Evolutionary conservation across 2,797 vertebrate genomes (phyloP).

Genomic region (Alosa sapidissima): DNA sequence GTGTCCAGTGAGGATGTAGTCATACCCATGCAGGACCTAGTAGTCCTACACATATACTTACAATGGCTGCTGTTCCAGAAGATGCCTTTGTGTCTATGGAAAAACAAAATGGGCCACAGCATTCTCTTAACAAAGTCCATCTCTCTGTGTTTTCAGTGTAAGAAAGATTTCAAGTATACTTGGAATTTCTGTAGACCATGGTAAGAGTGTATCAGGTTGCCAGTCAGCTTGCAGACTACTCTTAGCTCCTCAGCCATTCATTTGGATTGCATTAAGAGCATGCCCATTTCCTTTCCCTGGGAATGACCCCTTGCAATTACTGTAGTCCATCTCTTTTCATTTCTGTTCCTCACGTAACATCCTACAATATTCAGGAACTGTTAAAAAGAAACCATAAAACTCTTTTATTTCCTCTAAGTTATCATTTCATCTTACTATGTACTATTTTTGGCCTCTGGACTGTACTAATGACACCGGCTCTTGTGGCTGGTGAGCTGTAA

Average conservation of each 20-base stretch:
- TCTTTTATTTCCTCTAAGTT: not conserved
- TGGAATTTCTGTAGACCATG: conserved; percentile 99
- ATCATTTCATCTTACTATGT: not conserved
- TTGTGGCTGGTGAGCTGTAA: not conserved
- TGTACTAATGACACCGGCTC: not conserved
- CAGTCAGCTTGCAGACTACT: conserved; percentile 64
- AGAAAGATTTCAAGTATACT: conserved; percentile 99
- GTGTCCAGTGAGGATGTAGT: not conserved
- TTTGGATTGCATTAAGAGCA: conserved; percentile 60
- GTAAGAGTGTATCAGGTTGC: conserved; percentile 90
- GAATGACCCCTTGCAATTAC: conserved; percentile 52
- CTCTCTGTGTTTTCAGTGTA: conserved; percentile 99
- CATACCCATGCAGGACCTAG: too few relatives aligned
- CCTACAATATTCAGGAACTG: conserved; percentile 35
- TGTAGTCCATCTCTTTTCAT: conserved; percentile 54
- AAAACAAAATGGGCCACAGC: not conserved
- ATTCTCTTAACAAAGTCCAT: conserved; percentile 51
- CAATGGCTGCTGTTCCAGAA: not conserved
- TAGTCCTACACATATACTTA: not conserved
- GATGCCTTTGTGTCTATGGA: not conserved
- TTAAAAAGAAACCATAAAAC: not conserved
- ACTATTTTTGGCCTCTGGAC: not conserved
- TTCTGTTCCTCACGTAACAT: conserved; percentile 50
- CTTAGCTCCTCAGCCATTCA: conserved; percentile 62
- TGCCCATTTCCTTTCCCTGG: conserved; percentile 56